Evolutionary conservation across 2,113 vertebrate species (phyloP).

Genomic region (Phalacrocorax aristotelis): DNA sequence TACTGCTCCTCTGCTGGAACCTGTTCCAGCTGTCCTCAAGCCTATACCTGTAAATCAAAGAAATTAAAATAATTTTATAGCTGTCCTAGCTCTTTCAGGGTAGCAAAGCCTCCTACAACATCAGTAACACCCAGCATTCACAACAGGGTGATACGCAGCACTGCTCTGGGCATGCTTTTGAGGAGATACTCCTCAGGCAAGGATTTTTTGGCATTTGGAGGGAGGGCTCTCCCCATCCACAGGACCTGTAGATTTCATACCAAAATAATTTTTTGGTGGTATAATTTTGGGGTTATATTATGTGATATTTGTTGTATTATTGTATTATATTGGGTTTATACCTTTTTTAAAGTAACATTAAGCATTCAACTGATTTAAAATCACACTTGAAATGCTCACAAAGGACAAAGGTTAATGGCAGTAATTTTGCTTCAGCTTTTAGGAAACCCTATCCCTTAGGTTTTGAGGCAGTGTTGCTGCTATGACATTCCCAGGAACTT

Average conservation of each 20-base stretch:
- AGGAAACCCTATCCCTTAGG: background rate
- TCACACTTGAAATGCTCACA: background rate
- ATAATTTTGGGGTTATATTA: background rate
- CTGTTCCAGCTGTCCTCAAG: background rate
- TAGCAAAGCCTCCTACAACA: background rate
- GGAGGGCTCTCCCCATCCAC: background rate
- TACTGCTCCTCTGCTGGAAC: background rate
- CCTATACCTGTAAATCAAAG: background rate
- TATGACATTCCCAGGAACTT: background rate
- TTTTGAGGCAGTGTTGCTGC: background rate
- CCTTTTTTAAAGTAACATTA: background rate
- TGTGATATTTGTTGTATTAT: background rate
- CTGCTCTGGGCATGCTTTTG: background rate
- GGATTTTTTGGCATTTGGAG: background rate
- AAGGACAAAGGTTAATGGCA: background rate
- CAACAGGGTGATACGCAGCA: fast-evolving
- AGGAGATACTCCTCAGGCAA: background rate
- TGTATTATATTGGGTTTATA: background rate
- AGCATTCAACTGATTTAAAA: background rate
- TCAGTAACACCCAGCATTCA: background rate
- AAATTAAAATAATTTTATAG: background rate
- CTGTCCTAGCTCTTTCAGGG: background rate
- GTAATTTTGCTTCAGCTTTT: background rate
- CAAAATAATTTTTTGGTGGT: background rate
- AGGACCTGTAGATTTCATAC: background rate